These are phyloP conservation scores for Ephialtes manifestator DNA, from an alignment of 2,888 invertebrate species.

Conservation along the genomic window DNA sequence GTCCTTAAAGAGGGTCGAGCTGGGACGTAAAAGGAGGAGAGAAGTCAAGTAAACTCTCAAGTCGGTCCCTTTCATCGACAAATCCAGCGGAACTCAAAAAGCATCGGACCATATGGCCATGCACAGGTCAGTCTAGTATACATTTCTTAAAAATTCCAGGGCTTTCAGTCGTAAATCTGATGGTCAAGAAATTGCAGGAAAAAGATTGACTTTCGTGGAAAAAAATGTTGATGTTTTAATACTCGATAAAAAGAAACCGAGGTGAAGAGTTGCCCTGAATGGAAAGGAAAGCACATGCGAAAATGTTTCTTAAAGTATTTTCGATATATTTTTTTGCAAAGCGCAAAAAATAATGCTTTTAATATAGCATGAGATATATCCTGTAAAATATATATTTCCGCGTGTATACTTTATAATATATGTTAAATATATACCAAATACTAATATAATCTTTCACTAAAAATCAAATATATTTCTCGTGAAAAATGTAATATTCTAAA, in stretches of 20 bases:
- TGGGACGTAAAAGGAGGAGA: conserved; percentile 48
- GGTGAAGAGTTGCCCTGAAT: neutral
- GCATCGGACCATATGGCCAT: conserved; percentile 60
- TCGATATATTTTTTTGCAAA: no score
- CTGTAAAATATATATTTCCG: no score
- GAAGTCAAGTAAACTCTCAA: conserved; percentile 81
- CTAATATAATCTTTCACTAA: no score
- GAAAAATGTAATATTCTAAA: no score
- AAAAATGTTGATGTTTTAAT: neutral
- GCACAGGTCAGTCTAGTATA: conserved; percentile 16
- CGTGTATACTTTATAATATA: no score
- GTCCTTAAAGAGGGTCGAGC: conserved; percentile 66
- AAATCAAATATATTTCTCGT: no score
- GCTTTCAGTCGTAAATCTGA: conserved; percentile 1
- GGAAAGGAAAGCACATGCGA: no score
- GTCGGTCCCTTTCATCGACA: conserved; percentile 66
- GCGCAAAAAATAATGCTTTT: no score
- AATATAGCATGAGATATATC: no score
- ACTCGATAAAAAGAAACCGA: neutral
- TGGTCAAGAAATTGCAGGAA: conserved; percentile 4
- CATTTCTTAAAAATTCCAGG: conserved; percentile 19
- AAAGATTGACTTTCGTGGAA: neutral
- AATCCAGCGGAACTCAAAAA: conserved; percentile 63
- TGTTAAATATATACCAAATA: no score
- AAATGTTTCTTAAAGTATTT: no score